phyloP scores from a whole-genome alignment of 92 coral and sea anemone species.

The Nematostella vectensis region DNA sequence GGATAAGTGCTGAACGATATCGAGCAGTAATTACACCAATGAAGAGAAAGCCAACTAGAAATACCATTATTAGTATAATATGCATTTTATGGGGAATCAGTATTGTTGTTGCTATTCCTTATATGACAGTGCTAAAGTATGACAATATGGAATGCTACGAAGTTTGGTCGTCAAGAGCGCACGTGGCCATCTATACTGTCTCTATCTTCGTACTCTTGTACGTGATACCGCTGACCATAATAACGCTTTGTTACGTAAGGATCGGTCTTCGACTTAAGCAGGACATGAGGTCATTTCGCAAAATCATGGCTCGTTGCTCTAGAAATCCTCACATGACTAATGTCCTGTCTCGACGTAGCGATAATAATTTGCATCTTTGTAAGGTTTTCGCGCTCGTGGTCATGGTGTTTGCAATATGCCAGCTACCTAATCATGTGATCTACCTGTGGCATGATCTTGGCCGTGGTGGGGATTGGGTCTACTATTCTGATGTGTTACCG shows the following conservation, averaged over 20 bases:
- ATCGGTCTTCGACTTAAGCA: constrained; percentile 32
- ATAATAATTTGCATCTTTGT: constrained; percentile 35
- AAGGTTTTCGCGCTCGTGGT: constrained; percentile 62
- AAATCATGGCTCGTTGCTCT: constrained; percentile 5
- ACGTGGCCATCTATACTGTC: constrained; percentile 39
- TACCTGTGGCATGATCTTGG: constrained; percentile 77
- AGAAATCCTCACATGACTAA: constrained; percentile 9
- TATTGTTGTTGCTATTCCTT: constrained; percentile 26
- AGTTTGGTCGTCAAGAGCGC: constrained; percentile 30
- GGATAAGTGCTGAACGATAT: constrained; percentile 51
- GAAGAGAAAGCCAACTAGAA: constrained; percentile 25
- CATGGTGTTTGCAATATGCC: constrained; percentile 53
- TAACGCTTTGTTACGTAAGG: constrained; percentile 36
- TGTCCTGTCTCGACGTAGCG: constrained; percentile 15
- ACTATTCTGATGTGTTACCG: constrained; percentile 24
- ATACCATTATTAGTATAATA: constrained; percentile 10
- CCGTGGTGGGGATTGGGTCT: constrained; percentile 27
- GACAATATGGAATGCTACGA: constrained; percentile 26
- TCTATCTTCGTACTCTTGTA: constrained; percentile 49
- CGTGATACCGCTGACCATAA: constrained; percentile 49
- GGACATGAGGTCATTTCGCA: constrained; percentile 3
- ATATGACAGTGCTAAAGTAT: constrained; percentile 19
- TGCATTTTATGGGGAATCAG: constrained; percentile 34
- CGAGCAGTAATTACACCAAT: constrained; percentile 49
- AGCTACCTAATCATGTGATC: constrained; percentile 56